Evolutionary conservation across 1,140 invertebrate species (phyloP), one percentile per base, ranked within the genome.

Genomic region (Yoshiicerus persimilis): DNA sequence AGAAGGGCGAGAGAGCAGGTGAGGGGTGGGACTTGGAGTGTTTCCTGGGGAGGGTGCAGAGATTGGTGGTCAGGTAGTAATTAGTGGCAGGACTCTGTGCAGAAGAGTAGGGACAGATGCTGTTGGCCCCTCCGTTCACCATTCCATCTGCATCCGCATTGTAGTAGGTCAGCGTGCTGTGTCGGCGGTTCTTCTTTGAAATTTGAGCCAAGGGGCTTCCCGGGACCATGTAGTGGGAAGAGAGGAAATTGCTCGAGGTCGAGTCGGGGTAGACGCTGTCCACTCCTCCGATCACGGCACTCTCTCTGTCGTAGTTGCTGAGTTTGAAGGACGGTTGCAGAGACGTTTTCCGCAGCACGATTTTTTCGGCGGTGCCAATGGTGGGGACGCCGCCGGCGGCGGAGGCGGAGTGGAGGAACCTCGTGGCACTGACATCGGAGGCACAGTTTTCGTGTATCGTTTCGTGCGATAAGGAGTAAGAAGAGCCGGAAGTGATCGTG

Each of bases 1-100:
- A 90, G 66, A 80, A 88, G 88, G 34, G 83, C 90, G 64, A 34
- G 87, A 41, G 92, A 94, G 90, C 92, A 93, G 64, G 92, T 92
- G 87, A 91, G 92, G 88, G 90, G 9, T 27, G 30, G 25, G 80
- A 47, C 11, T 47, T 86, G 25, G 88, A 89, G 13, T 86, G 41
- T 87, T 90, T 90, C 32, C 90, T 39, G 1, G 90, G 90, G 10
- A 90, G 86, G 8, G 90, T 90, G 47, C 90, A 90, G 4, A 90
- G 77, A 66, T 89, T 88, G 11, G 87, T 87, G 20, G 89, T 87
- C 34, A 89, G 32, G 41, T 84, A 88, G 84, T 89, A 86, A 86
- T 90, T 88, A 64, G 62, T 90, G 23, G 32, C 25, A 6, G 38
- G 20, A 56, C 80, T 80, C 11, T 30, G n/a, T n/a, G 32, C 0